Evolutionary conservation across 2,797 vertebrate species (phyloP), one percentile per base, ranked within the genome.

Genomic region (Molossus molossus): DNA sequence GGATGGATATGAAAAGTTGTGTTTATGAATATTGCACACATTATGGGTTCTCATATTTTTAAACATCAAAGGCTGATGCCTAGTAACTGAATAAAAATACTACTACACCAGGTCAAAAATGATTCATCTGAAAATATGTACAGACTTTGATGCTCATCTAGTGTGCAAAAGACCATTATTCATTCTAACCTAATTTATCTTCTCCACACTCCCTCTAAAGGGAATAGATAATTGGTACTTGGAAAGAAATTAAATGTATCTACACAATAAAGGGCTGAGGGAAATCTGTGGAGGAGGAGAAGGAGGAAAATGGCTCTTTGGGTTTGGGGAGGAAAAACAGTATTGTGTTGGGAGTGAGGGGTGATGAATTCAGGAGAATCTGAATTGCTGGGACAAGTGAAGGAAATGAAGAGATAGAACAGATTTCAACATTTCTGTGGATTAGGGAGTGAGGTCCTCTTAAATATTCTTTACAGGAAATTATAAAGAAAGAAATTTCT

Each of bases 1-100:
- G 37, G 70, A 73, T 17, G 15, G 23, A 84, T 91, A 8, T 94
- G 64, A 87, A 93, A 94, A n/a, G 76, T n/a, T 73, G 23, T 94
- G 75, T 83, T 96, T 91, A 73, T 84, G 60, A 89, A 91, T 62
- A 29, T 55, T 18, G 11, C 8, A 62, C 9, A 40, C 12, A 4
- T 73, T 67, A 64, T 55, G 33, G 58, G 40, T 69, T 69, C 67
- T 92, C 58, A 45, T 83, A 70, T 25, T 90, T 92, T 91, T 94
- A 53, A 12, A 70, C 45, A 69, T 80, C 23, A 37, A 90, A 76
- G 23, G 53, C 50, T 87, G 65, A 80, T 57, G 88, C 70, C 58
- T 92, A 8, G 27, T 86, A 95, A 77, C 40, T 48, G 50, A 67
- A 65, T 81, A 48, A 94, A 94, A 87, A 64, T 73, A 89, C 58